Conservation (phyloP, 2,888 invertebrate genomes). For the Leucophenga maculata region DNA sequence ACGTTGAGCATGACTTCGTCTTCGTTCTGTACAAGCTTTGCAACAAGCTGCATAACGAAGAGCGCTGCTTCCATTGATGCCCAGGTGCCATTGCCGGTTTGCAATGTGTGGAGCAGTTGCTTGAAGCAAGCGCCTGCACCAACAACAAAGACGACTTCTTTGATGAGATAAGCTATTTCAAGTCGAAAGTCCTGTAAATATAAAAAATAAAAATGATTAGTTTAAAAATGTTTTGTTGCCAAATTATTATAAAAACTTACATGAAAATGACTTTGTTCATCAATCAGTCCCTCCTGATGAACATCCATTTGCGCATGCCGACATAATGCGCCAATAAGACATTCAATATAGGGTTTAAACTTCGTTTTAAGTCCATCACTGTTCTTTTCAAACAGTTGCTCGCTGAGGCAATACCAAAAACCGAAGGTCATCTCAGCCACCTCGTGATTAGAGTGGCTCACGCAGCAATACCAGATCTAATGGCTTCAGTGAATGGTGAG, state of each 20-base stretch:
- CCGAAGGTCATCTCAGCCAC: slow-evolving; percentile 95
- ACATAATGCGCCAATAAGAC: slow-evolving; percentile 89
- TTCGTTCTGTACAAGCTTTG: slow-evolving; percentile 93
- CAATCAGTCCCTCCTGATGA: slow-evolving; percentile 89
- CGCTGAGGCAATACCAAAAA: slow-evolving; percentile 96
- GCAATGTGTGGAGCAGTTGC: slow-evolving; percentile 88
- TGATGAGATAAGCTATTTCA: slow-evolving; percentile 92
- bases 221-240: not conserved
- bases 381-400: slow-evolving; percentile 91
- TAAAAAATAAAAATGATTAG: not conserved
- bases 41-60: slow-evolving; percentile 95
- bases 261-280: slow-evolving; percentile 87
- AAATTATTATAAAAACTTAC: slow-evolving; percentile 70
- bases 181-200: slow-evolving; percentile 80
- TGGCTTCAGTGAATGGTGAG: slow-evolving; percentile 86
- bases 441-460: slow-evolving; percentile 98
- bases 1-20: slow-evolving; percentile 94
- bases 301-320: slow-evolving; percentile 97
- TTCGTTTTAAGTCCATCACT: slow-evolving; percentile 84
- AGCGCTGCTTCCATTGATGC: slow-evolving; percentile 94
- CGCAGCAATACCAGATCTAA: slow-evolving; percentile 92
- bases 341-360: slow-evolving; percentile 92
- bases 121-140: slow-evolving; percentile 93
- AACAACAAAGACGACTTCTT: slow-evolving; percentile 96
- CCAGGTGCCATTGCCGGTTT: slow-evolving; percentile 85